These are phyloP conservation scores for Nettapus auritus DNA, from an alignment of 2,113 vertebrate species.

Conservation along the genomic window DNA sequence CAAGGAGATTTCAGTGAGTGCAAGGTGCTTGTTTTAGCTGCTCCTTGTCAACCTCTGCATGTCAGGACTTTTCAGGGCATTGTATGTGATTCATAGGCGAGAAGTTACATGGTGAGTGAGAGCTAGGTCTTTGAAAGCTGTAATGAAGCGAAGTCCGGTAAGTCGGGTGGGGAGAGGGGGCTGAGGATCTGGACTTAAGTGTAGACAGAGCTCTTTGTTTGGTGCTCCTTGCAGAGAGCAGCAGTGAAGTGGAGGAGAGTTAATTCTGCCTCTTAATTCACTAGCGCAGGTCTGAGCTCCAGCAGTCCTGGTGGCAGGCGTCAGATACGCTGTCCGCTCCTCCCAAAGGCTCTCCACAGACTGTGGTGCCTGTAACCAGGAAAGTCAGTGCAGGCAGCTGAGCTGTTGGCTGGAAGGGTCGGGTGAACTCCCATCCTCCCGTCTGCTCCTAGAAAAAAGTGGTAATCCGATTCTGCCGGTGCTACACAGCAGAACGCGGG, in stretches of 20 bases:
- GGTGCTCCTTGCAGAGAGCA: background rate
- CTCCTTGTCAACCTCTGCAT: background rate
- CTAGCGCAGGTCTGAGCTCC: background rate
- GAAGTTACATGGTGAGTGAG: background rate
- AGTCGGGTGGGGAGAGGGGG: accelerated
- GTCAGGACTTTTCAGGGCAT: background rate
- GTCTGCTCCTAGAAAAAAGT: background rate
- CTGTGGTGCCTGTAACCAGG: accelerated
- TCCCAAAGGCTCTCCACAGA: background rate
- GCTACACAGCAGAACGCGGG: background rate
- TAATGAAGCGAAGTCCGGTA: background rate
- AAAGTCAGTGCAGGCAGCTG: background rate
- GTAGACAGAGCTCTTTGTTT: background rate
- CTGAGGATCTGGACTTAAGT: background rate
- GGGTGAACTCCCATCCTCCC: background rate
- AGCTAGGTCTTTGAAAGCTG: background rate
- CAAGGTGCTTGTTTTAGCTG: background rate
- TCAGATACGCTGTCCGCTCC: background rate
- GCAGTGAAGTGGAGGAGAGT: background rate
- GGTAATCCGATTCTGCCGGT: background rate
- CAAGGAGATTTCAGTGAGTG: background rate
- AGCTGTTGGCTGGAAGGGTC: background rate
- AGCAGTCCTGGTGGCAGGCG: background rate
- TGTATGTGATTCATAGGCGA: background rate
- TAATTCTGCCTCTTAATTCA: background rate